Conservation (phyloP, 2,888 invertebrate genomes). For the Eristalinus aeneus region DNA sequence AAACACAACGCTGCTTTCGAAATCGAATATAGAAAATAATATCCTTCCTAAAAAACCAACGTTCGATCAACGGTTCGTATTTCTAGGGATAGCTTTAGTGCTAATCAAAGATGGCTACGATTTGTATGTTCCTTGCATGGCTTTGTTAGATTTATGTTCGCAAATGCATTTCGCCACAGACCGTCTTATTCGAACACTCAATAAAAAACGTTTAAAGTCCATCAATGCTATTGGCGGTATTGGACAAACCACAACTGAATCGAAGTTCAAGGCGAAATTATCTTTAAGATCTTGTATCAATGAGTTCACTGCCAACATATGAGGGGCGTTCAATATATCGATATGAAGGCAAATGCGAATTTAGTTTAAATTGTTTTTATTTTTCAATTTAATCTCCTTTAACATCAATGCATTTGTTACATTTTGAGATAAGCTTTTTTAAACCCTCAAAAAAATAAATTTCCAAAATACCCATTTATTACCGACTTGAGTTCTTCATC, state of each 20-base stretch:
- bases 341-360: no score
- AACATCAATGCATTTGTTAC: no score
- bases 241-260: neutral
- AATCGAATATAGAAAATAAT: neutral
- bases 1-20: neutral
- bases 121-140: neutral
- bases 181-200: neutral
- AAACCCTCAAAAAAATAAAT: no score
- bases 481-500: no score
- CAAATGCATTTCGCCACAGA: no score
- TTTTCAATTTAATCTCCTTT: no score
- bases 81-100: neutral
- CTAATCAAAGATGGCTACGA: neutral
- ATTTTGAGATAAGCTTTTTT: no score
- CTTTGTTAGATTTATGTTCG: no score
- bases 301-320: neutral
- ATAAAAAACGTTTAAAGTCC: constrained; percentile 1
- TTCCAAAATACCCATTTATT: no score
- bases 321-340: no score
- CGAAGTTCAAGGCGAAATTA: constrained; percentile 7
- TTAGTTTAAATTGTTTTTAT: no score
- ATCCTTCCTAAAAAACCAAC: neutral
- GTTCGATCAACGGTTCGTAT: neutral
- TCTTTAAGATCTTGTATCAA: no score
- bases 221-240: constrained; percentile 4